These are phyloP conservation scores for Sternarchorhynchus goeldii DNA, from an alignment of 2,797 vertebrate species.

Conservation along the genomic window DNA sequence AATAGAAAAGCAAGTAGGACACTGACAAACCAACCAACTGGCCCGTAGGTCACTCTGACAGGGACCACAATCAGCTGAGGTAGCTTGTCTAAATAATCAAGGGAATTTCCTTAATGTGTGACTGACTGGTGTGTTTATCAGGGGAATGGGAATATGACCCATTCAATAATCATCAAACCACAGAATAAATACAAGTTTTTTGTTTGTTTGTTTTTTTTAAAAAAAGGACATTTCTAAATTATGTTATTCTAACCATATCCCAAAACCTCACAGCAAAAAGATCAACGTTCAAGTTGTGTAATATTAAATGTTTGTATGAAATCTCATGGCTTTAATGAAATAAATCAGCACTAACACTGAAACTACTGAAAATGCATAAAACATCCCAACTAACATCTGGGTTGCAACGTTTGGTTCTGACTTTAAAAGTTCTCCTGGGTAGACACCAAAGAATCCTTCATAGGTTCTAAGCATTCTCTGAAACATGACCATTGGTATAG, in stretches of 20 bases:
- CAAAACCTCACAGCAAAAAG: background rate
- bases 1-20: slow-evolving; percentile 18
- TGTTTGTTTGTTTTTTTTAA: background rate
- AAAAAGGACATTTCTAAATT: background rate
- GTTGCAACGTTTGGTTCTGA: background rate
- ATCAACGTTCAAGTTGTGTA: background rate
- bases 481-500: slow-evolving; percentile 61
- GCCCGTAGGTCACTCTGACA: background rate
- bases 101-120: background rate
- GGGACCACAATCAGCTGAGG: slow-evolving; percentile 32
- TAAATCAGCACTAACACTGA: slow-evolving; percentile 25
- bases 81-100: slow-evolving; percentile 40
- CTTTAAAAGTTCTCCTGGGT: background rate
- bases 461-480: slow-evolving; percentile 61
- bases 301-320: background rate
- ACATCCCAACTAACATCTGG: background rate
- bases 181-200: slow-evolving; percentile 37
- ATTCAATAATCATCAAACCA: background rate
- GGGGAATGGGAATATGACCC: background rate
- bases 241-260: background rate
- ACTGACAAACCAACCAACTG: slow-evolving; percentile 33
- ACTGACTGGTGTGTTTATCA: background rate
- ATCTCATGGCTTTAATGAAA: background rate
- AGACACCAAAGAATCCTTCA: background rate
- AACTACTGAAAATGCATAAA: slow-evolving; percentile 1